These are phyloP conservation scores for Teleopsis dalmanni DNA, from an alignment of 1,140 invertebrate species.

Conservation along the genomic window DNA sequence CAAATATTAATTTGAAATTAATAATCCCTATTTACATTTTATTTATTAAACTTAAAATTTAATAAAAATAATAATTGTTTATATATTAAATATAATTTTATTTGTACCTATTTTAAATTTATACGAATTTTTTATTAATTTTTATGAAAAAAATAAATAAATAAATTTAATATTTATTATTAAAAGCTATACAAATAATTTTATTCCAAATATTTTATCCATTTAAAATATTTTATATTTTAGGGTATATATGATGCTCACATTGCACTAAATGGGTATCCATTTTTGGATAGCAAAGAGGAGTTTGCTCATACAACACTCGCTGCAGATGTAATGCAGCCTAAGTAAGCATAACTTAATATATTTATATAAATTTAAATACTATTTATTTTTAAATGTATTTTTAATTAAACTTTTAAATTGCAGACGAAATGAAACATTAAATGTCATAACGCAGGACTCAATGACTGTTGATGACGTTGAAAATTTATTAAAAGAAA, in stretches of 20 bases:
- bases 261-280: constrained; percentile 95
- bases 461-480: constrained; percentile 96
- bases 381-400: background rate
- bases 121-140: too few species aligned
- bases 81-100: too few species aligned
- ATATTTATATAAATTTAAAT: background rate
- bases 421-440: constrained; percentile 74
- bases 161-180: too few species aligned
- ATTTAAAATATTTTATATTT: too few species aligned
- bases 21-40: too few species aligned
- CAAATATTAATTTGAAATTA: too few species aligned
- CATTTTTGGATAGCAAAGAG: constrained; percentile 96
- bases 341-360: constrained; percentile 55
- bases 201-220: too few species aligned
- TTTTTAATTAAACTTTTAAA: background rate
- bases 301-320: constrained; percentile 96
- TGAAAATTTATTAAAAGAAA: constrained; percentile 85
- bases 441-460: constrained; percentile 90
- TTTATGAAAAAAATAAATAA: too few species aligned
- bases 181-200: too few species aligned
- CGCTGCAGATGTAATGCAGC: constrained; percentile 98
- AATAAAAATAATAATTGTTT: too few species aligned
- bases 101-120: too few species aligned
- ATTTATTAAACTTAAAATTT: too few species aligned
- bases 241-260: constrained; percentile 98